A percentile compares a stretch with the other conserved stretches of the same genome.
These are phyloP conservation scores for Mastomys coucha DNA, from an alignment of 2,113 vertebrate species.

Conservation along the genomic window DNA sequence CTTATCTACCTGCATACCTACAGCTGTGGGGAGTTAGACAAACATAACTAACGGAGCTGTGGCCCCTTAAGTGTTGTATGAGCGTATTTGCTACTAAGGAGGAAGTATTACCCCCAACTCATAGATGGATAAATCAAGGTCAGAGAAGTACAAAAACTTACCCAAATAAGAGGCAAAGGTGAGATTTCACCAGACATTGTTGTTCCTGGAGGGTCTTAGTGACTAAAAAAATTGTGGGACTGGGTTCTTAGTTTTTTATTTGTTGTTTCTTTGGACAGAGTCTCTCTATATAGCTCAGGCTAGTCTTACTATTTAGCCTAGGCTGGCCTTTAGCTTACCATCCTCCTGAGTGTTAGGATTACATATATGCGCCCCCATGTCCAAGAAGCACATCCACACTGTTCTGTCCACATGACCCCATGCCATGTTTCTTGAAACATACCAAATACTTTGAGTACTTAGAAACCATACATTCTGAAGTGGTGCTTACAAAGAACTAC, in stretches of 20 bases:
- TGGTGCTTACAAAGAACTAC: neutral
- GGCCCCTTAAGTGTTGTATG: neutral
- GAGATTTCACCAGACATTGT: neutral
- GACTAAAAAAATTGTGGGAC: neutral
- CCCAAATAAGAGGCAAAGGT: neutral
- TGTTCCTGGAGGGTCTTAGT: neutral
- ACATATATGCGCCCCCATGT: neutral
- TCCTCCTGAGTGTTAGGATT: neutral
- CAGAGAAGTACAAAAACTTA: conserved; percentile 6
- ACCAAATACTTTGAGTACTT: conserved; percentile 25
- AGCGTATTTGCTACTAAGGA: neutral
- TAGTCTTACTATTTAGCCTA: neutral
- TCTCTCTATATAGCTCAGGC: neutral
- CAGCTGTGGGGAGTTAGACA: neutral
- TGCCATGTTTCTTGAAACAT: neutral
- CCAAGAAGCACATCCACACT: neutral
- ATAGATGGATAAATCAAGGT: neutral
- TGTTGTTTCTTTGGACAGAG: neutral
- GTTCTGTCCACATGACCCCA: neutral
- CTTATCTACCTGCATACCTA: neutral
- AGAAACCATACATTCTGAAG: neutral
- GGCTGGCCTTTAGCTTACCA: neutral
- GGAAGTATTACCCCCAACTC: neutral
- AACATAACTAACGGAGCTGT: neutral
- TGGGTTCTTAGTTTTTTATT: neutral